phyloP scores from a whole-genome alignment of 2,113 vertebrate genomes.

The Oostethus manadensis region DNA sequence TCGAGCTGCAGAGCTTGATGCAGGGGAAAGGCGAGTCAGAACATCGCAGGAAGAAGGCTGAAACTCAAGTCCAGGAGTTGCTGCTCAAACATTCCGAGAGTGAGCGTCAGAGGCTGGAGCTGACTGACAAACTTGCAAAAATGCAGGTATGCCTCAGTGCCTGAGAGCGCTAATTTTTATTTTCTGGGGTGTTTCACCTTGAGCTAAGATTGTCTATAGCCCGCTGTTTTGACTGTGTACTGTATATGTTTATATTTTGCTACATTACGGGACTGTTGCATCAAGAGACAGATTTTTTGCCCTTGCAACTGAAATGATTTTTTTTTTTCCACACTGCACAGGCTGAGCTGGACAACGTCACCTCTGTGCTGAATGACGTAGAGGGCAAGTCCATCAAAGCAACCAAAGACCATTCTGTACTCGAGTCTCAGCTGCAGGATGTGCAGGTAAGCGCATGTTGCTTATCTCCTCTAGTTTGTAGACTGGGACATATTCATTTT shows the following conservation, averaged over 20 bases:
- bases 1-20: constrained; percentile 85
- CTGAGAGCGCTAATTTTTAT: not conserved
- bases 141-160: constrained; percentile 70
- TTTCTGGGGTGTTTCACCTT: not conserved
- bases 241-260: not conserved
- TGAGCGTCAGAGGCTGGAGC: constrained; percentile 79
- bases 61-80: constrained; percentile 85
- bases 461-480: not conserved
- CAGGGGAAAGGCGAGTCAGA: constrained; percentile 90
- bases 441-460: constrained; percentile 74
- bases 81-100: constrained; percentile 86
- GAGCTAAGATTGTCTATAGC: not conserved
- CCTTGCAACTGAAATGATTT: not conserved
- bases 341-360: constrained; percentile 87
- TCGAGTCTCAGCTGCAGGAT: constrained; percentile 96
- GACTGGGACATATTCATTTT: not conserved
- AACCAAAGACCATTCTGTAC: constrained; percentile 84
- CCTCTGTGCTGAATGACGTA: constrained; percentile 77
- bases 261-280: not conserved
- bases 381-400: constrained; percentile 93
- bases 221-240: not conserved
- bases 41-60: constrained; percentile 90
- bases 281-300: not conserved
- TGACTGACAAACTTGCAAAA: constrained; percentile 81
- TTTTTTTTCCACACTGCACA: constrained; percentile 46